phyloP scores from a whole-genome alignment of 2,888 invertebrate genomes.

The Biston stratarius region DNA sequence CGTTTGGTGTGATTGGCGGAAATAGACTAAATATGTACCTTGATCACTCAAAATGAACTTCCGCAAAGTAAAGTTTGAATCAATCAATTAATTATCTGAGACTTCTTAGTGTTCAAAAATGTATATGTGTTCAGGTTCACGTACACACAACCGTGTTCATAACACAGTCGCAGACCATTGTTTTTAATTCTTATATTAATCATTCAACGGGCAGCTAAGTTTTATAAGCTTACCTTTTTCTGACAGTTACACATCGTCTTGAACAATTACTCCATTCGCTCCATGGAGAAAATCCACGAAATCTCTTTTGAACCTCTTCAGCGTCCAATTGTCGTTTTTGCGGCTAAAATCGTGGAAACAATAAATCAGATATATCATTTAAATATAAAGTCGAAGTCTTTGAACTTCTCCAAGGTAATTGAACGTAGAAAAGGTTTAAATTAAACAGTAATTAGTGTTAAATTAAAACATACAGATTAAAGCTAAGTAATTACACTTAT shows the following conservation, averaged over 20 bases:
- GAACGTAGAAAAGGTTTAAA: neutral
- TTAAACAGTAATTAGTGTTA: neutral
- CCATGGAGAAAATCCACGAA: conserved; percentile 91
- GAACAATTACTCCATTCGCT: conserved; percentile 94
- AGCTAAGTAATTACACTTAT: neutral
- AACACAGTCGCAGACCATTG: no score
- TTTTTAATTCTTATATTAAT: no score
- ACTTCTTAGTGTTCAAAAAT: no score
- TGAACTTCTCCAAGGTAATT: neutral
- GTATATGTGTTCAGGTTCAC: no score
- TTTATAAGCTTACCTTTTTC: conserved; percentile 87
- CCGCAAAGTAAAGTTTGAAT: no score
- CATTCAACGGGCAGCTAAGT: no score
- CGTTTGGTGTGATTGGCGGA: no score
- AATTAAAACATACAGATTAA: neutral
- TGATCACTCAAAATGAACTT: no score
- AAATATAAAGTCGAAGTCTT: neutral
- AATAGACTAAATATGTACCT: no score
- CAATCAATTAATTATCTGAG: no score
- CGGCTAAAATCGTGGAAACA: conserved; percentile 47
- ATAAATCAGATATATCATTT: conserved; percentile 11
- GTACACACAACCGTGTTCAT: no score
- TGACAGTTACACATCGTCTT: conserved; percentile 91
- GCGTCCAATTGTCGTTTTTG: conserved; percentile 60
- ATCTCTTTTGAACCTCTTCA: conserved; percentile 70